These are phyloP conservation scores for Diaphora mendica DNA, from an alignment of 2,888 invertebrate genomes.

Conservation along the genomic window DNA sequence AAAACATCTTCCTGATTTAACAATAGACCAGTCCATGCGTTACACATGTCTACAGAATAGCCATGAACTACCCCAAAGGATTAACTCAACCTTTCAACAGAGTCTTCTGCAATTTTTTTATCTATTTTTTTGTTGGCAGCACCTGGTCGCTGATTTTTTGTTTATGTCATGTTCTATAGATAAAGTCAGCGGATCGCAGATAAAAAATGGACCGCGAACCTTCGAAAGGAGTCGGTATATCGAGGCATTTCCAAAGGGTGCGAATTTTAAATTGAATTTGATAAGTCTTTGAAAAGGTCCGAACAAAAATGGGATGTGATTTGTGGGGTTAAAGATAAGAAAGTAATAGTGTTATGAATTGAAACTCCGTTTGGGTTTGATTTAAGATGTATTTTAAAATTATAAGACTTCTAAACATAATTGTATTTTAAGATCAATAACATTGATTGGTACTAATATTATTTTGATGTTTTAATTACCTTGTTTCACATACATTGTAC, in stretches of 20 bases:
- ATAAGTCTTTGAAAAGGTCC: slow-evolving; percentile 64
- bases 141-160: slow-evolving; percentile 77
- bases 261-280: slow-evolving; percentile 71
- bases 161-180: slow-evolving; percentile 68
- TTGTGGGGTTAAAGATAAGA: slow-evolving; percentile 72
- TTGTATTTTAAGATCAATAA: neutral
- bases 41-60: slow-evolving; percentile 72
- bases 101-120: slow-evolving; percentile 60
- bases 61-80: slow-evolving; percentile 66
- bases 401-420: neutral
- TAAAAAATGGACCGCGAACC: slow-evolving; percentile 68
- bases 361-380: slow-evolving; percentile 31
- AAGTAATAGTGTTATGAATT: slow-evolving; percentile 56
- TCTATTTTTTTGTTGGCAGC: slow-evolving; percentile 55
- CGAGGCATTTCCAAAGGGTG: slow-evolving; percentile 66
- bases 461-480: neutral
- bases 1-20: slow-evolving; percentile 50
- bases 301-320: slow-evolving; percentile 63
- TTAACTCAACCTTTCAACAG: slow-evolving; percentile 59
- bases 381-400: slow-evolving; percentile 26
- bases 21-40: slow-evolving; percentile 70
- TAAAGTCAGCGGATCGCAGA: slow-evolving; percentile 67
- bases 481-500: too few relatives aligned
- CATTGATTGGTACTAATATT: neutral
- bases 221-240: slow-evolving; percentile 52